These are phyloP conservation scores for Proteles cristata DNA, from an alignment of 2,113 vertebrate genomes.

Conservation along the genomic window DNA sequence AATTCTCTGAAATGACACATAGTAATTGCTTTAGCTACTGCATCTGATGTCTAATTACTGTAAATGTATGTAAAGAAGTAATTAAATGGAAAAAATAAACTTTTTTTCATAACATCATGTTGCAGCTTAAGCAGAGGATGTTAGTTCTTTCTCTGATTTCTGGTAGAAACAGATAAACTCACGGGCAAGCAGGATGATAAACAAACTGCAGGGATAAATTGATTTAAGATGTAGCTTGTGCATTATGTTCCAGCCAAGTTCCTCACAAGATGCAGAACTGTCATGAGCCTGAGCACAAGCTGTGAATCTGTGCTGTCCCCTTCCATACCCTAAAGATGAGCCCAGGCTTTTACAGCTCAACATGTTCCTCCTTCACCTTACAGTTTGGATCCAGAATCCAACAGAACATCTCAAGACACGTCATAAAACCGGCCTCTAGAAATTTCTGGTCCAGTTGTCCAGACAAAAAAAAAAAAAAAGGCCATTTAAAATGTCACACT, in stretches of 20 bases:
- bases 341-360: neutral
- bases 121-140: constrained; percentile 59
- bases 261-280: neutral
- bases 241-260: neutral
- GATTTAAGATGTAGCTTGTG: neutral
- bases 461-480: neutral
- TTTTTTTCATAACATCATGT: constrained; percentile 55
- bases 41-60: constrained; percentile 75
- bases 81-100: constrained; percentile 71
- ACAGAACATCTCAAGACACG: neutral
- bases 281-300: neutral
- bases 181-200: neutral
- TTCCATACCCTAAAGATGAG: neutral
- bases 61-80: constrained; percentile 79
- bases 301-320: neutral
- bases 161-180: constrained; percentile 40
- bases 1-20: constrained; percentile 79
- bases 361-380: neutral
- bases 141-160: constrained; percentile 53
- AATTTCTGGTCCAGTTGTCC: neutral
- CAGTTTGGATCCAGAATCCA: neutral
- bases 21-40: constrained; percentile 77
- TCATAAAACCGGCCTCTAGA: neutral
- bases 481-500: neutral
- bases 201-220: neutral